Evolutionary conservation across 2,888 invertebrate species (phyloP).

Genomic region (Eueremaeus valkanovi): DNA sequence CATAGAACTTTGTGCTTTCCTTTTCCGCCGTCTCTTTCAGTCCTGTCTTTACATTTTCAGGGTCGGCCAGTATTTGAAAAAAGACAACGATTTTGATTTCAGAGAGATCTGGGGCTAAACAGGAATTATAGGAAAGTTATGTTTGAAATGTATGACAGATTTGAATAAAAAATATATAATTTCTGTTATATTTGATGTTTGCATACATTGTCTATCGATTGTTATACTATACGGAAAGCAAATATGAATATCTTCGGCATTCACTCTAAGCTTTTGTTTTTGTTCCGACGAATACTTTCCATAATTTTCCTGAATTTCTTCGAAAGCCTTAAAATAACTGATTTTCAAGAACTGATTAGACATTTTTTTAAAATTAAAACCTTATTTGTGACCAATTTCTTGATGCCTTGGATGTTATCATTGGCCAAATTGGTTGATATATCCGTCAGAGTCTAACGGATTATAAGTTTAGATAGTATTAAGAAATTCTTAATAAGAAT

Average conservation of each 20-base stretch:
- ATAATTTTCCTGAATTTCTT: constrained; percentile 28
- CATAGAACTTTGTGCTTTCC: constrained; percentile 28
- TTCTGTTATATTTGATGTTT: background rate
- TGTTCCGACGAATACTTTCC: background rate
- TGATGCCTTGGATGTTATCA: constrained; percentile 32
- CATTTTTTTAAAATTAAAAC: background rate
- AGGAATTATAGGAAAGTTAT: too few species aligned
- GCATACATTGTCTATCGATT: constrained; percentile 32
- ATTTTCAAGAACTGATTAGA: background rate
- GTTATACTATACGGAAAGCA: constrained; percentile 28
- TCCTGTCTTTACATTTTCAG: constrained; percentile 9
- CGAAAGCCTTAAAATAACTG: background rate
- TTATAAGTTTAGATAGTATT: background rate
- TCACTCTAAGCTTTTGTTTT: constrained; percentile 21
- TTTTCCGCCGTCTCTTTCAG: constrained; percentile 4
- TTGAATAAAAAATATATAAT: too few species aligned
- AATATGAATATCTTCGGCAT: constrained; percentile 27
- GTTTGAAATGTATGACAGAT: too few species aligned
- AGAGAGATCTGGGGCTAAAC: too few species aligned
- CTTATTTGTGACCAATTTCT: constrained; percentile 19
- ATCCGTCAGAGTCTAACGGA: constrained; percentile 9
- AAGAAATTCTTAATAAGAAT: background rate
- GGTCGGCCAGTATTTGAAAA: constrained; percentile 3
- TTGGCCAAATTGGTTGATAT: constrained; percentile 37
- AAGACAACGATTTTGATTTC: constrained; percentile 5